Evolutionary conservation across 2,113 vertebrate species (phyloP), one percentile per base, ranked within the genome.

Genomic region (Lepidothrix coronata): DNA sequence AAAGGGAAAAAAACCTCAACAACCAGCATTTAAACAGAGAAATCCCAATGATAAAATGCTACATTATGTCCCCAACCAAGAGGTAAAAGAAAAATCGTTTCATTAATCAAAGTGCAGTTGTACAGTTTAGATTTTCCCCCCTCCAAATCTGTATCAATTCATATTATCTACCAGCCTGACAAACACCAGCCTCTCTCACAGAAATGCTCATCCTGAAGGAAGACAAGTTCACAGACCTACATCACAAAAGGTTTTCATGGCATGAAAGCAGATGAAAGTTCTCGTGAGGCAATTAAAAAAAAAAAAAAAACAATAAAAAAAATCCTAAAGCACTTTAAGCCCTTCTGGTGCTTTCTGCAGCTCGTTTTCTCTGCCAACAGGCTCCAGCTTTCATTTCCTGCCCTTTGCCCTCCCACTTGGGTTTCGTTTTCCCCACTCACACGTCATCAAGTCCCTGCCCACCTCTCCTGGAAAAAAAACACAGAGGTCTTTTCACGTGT

Each of bases 251-350:
- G 21, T 28, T 65, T 35, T 18, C n/a, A 8, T 1, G 39, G 23
- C 20, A 25, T 23, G 63, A 66, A 52, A 57, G 31, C 37, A 92
- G 51, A 9, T 18, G 8, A 70, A 68, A 48, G 44, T 11, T 85
- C 63, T 16, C 3, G 0, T 2, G n/a, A 46, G 23, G 15, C 3
- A n/a, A 30, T 0, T 20, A 8, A 19, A 27, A 51, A 27, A 27
- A 15, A 25, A 2, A 23, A 17, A 65, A 22, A 27, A 51, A 25
- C 8, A 14, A 24, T 2, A 23, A 15, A 65, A 24, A 4, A 48
- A 22, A 66, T 2, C 51, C 62, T 58, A 52, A 52, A 52, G 51
- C 51, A 16, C 25, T 52, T 27, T 1, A 54, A 80, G 65, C 3
- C 1, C 14, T 14, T 4, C 63, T 57, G 44, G 11, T 12, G 10